Base-by-base conservation (phyloP, 1,140 invertebrate genomes). In the Sarcophaga peregrina region DNA sequence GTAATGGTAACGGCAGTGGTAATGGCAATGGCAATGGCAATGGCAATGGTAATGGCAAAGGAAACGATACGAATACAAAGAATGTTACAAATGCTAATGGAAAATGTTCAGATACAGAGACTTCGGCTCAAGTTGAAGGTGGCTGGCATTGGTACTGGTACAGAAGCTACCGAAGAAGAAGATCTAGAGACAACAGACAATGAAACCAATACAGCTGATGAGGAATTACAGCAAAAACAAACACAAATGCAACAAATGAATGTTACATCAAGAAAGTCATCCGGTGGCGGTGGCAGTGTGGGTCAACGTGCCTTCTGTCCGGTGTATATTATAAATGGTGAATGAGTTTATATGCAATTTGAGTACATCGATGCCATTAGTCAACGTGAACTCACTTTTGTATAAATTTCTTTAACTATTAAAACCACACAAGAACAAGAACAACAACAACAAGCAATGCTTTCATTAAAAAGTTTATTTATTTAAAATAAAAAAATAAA, bases 341-440 rank as follows among this genome's bases (percentile, higher is more conserved):
- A 89, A 89, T 89, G 88, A 89, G 88, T 89, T 88, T 89, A 89
- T 87, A 88, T 85, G 83, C 86, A 89, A 80, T 88, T 89, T 87
- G 88, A 89, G 88, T 89, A 88, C 88, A 89, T 89, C 5, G 88
- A 89, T 84, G 88, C 88, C 8, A 78, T 85, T 13, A 89, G 88
- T 83, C 87, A 87, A 20, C 86, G 87, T 87, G 88, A 89, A 85
- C 88, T 89, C 88, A 89, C 84, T 81, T 89, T 89, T 84, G 88
- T 89, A 50, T 83, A 58, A 81, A 62, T 37, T 20, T 58, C 13
- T 58, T 58, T 68, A 1, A 20, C 6, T 68, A 20, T 68, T 20
- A 6, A 68, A 50, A 17, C n/a, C n/a, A n/a, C n/a, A 37, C 25
- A 37, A 37, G 25, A 37, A 37, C 25, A 37, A 37, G 1, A 50